Evolutionary conservation across 2,797 vertebrate genomes (phyloP), one percentile per base, ranked within the genome.

Genomic region (Sciurus carolinensis): DNA sequence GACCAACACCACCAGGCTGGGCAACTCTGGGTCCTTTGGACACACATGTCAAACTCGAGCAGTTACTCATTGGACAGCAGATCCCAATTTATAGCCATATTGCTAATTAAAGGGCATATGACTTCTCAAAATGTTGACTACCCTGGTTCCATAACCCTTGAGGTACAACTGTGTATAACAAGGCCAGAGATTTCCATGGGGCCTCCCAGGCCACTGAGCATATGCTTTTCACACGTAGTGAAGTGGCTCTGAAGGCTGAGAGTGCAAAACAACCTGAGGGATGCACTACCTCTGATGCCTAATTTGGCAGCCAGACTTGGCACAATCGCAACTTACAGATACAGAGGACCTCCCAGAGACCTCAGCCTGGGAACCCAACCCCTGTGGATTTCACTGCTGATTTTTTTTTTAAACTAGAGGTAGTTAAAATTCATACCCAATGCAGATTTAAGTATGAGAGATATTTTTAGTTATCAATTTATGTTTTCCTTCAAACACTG

Each of bases 401-500:
- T 20, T 7, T 47, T 62, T 52, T 92, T 75, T 91, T 33, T 22
- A 54, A 71, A 82, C 57, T 80, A 75, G 5, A 92, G 42, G 22
- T 12, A 67, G 24, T 90, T 85, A 85, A 66, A 83, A 93, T 81
- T 88, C 26, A 88, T 80, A 69, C 13, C 33, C 73, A 85, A 80
- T 57, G 22, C 3, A 85, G 42, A 93, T 72, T 62, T 87, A 13
- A 82, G 12, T 28, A 66, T 54, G n/a, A 87, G 17, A 90, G 10
- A 72, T 30, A 64, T 42, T 95, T 52, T 82, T 64, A 64, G 26
- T 44, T 87, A 94, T 28, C 20, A 57, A 86, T 93, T 94, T 64
- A 47, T 81, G 67, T 83, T 95, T 96, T 77, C 52, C 39, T 90
- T 91, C 50, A 88, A 96, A 94, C 17, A 64, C 13, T 94, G 50